Conservation (phyloP, 2,888 invertebrate genomes). For the Gastracanthus pulcherrimus region DNA sequence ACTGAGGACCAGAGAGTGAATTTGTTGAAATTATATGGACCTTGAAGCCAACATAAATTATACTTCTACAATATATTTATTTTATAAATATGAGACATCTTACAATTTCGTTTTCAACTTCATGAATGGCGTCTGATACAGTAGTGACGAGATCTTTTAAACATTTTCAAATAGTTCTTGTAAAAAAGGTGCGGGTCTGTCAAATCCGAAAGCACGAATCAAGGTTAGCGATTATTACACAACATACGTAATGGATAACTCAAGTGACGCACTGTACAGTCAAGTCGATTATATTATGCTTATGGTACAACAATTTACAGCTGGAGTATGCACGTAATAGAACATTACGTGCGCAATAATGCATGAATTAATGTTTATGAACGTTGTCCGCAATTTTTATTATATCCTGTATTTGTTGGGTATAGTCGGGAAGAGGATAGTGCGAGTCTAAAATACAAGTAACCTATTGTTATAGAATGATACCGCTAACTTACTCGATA, state of each 20-base stretch:
- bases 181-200: neutral
- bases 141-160: too few species aligned
- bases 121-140: too few species aligned
- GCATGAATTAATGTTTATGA: neutral
- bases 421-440: neutral
- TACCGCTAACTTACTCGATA: neutral
- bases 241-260: neutral
- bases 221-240: neutral
- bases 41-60: too few species aligned
- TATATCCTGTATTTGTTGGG: neutral
- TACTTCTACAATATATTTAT: too few species aligned
- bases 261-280: neutral
- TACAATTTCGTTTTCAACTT: too few species aligned
- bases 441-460: neutral
- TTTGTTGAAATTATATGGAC: too few species aligned
- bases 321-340: neutral
- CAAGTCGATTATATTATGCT: neutral
- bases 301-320: neutral
- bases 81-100: too few species aligned
- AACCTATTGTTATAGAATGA: neutral
- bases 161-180: too few species aligned
- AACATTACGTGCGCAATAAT: neutral
- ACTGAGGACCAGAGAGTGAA: too few species aligned
- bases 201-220: neutral
- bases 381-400: neutral